A percentile compares a stretch with the other conserved stretches of the same genome.
Conservation (phyloP, 2,797 vertebrate genomes). For the Sebastes kiyomatsui region DNA sequence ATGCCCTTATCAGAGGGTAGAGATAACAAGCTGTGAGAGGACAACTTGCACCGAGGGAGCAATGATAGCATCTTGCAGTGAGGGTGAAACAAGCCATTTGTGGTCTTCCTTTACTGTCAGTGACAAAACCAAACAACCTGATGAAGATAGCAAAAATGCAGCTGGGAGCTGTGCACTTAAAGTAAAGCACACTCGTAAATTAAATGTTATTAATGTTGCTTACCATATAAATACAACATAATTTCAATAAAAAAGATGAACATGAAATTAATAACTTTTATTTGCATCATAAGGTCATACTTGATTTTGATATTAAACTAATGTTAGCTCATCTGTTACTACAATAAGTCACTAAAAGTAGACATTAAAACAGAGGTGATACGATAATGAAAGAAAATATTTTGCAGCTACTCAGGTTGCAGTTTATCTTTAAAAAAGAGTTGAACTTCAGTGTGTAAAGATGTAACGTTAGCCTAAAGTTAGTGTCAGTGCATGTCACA, state of each 20-base stretch:
- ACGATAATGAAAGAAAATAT: not conserved
- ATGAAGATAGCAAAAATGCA: not conserved
- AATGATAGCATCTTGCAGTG: slow-evolving; percentile 34
- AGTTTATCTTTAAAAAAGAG: not conserved
- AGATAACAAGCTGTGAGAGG: slow-evolving; percentile 68
- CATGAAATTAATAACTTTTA: not conserved
- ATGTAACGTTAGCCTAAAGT: not conserved
- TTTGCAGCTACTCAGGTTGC: not conserved
- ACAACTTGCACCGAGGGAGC: slow-evolving; percentile 44
- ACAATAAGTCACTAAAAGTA: not conserved
- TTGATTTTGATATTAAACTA: not conserved
- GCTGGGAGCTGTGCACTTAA: not conserved
- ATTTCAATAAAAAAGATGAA: slow-evolving; percentile 1
- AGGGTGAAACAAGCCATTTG: slow-evolving; percentile 40
- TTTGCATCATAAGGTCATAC: too few species aligned
- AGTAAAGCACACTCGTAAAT: not conserved
- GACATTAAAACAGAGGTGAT: not conserved
- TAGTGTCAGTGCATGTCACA: not conserved
- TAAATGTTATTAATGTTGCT: not conserved
- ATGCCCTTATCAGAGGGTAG: slow-evolving; percentile 58
- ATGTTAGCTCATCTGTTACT: not conserved
- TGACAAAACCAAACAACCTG: not conserved
- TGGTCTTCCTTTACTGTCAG: slow-evolving; percentile 2
- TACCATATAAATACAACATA: not conserved
- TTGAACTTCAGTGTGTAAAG: not conserved